Conservation (phyloP, 2,113 vertebrate species). For the Amphiprion percula region DNA sequence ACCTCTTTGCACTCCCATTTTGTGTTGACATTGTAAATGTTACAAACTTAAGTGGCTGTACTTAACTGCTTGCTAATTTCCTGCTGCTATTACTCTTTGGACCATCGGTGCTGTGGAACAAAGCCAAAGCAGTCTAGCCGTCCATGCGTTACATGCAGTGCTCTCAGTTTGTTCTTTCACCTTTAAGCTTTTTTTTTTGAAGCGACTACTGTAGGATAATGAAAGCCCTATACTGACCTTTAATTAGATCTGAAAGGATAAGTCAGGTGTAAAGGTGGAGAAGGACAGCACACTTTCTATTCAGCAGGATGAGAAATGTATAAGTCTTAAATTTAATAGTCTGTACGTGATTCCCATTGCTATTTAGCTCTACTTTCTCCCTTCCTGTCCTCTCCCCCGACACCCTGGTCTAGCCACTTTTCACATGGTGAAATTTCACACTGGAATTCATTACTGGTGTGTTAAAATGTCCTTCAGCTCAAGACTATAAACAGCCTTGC, state of each 20-base stretch:
- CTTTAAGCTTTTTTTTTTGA: conserved; percentile 15
- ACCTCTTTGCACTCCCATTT: conserved; percentile 26
- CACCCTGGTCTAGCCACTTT: conserved; percentile 16
- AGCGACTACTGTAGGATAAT: conserved; percentile 16
- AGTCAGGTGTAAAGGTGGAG: conserved; percentile 13
- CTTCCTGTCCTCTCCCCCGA: conserved; percentile 45
- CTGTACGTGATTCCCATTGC: neutral
- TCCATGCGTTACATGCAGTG: neutral
- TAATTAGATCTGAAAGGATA: conserved; percentile 21
- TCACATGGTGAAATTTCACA: conserved; percentile 36
- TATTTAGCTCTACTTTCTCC: conserved; percentile 7
- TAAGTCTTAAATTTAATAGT: conserved; percentile 11
- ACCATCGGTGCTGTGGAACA: conserved; percentile 30
- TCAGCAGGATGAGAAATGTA: conserved; percentile 5
- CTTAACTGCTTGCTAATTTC: conserved; percentile 65
- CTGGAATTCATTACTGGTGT: conserved; percentile 52
- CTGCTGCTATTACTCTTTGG: conserved; percentile 41
- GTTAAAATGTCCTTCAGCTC: conserved; percentile 53
- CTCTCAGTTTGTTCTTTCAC: conserved; percentile 32
- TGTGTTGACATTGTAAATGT: conserved; percentile 67
- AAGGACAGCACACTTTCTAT: neutral
- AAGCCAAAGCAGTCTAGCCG: conserved; percentile 11
- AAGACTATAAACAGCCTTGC: conserved; percentile 40
- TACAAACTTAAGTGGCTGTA: conserved; percentile 51
- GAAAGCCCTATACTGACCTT: conserved; percentile 34